phyloP scores from a whole-genome alignment of 37 sponge, comb jelly and placozoan species.

The Axinella damicornis region DNA sequence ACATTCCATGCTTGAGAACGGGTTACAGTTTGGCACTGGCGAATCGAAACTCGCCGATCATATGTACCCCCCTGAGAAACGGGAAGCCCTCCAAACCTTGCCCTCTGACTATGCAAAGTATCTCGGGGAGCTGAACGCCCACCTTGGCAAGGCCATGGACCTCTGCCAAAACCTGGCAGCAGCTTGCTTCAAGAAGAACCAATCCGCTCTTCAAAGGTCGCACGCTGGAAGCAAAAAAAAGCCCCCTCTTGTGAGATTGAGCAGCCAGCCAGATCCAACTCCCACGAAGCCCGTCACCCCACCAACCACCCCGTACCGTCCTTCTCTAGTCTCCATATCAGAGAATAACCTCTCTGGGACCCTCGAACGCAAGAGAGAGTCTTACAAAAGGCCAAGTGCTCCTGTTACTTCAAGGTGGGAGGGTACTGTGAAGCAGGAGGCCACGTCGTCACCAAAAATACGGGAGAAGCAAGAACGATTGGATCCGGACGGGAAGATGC shows the following conservation, averaged over 20 bases:
- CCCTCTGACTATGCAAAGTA: not conserved
- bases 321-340: too few relatives aligned
- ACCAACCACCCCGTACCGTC: not conserved
- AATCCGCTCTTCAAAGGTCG: not conserved
- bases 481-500: too few relatives aligned
- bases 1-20: conserved; percentile 27
- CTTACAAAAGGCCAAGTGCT: too few relatives aligned
- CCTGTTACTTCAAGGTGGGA: too few relatives aligned
- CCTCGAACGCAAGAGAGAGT: too few relatives aligned
- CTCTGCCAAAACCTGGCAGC: conserved; percentile 54
- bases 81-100: not conserved
- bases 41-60: conserved; percentile 14
- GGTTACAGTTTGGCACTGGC: too few relatives aligned
- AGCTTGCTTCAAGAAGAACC: conserved; percentile 35
- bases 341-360: too few relatives aligned
- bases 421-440: too few relatives aligned
- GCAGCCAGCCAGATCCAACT: not conserved
- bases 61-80: conserved; percentile 23
- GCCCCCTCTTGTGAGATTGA: not conserved
- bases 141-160: conserved; percentile 34
- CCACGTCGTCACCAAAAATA: too few relatives aligned
- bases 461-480: too few relatives aligned
- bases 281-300: not conserved
- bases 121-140: conserved; percentile 7
- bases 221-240: not conserved